Percentiles rank a stretch among this genome's conserved stretches.
phyloP scores from a whole-genome alignment of 2,797 vertebrate genomes.

The Danio albolineatus region DNA sequence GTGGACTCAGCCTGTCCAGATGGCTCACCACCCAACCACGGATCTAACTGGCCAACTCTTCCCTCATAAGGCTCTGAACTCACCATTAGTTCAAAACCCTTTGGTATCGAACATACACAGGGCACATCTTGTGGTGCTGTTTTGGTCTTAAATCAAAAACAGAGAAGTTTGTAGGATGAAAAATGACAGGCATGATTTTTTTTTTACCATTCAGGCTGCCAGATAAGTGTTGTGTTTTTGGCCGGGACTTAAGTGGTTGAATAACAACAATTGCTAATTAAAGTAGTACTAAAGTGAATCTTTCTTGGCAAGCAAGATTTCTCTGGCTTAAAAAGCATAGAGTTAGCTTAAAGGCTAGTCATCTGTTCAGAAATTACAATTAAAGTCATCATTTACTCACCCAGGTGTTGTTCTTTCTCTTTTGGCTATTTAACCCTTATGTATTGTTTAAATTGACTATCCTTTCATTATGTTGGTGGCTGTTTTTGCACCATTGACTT shows the following conservation, averaged over 20 bases:
- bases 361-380: too few relatives aligned
- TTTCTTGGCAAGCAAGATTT: background rate
- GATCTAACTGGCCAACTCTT: conserved; percentile 44
- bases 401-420: too few relatives aligned
- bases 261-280: background rate
- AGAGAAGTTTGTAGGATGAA: background rate
- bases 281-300: background rate
- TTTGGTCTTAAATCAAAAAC: background rate
- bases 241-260: background rate
- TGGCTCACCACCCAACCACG: conserved; percentile 47
- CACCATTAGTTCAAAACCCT: background rate
- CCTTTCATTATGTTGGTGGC: too few relatives aligned
- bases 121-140: background rate
- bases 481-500: too few relatives aligned
- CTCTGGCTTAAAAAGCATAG: background rate
- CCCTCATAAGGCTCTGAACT: background rate
- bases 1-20: conserved; percentile 52
- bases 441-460: too few relatives aligned
- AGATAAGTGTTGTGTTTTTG: background rate
- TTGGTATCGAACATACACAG: background rate
- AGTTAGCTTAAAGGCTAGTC: background rate
- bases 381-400: too few relatives aligned
- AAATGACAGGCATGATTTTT: background rate
- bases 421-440: too few relatives aligned
- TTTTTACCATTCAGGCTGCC: background rate